Base-by-base conservation (phyloP, 2,113 vertebrate genomes). In the Sebastes schlegelii region DNA sequence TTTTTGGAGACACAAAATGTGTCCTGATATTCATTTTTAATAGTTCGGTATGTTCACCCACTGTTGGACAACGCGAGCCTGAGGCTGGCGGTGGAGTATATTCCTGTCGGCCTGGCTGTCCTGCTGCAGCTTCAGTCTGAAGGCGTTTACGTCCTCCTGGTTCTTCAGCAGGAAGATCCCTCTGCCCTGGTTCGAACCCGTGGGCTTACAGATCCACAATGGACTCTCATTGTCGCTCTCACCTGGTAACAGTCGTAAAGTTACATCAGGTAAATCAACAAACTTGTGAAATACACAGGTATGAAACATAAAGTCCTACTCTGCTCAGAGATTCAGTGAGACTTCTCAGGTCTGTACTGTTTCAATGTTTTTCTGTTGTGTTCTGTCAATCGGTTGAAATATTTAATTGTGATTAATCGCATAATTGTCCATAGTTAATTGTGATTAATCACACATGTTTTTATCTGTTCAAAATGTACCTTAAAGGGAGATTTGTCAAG, bases 201-300 rank as follows among this genome's bases (percentile, higher is more conserved):
- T 95, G 0, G 96, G 97, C 87, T 99, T 98, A 86, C 97, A 98
- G 93, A 99, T 99, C 97, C 97, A 99, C 16, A 95, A 94, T 83
- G 86, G 93, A 76, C 12, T 80, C 80, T 88, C 79, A 1, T 34
- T 84, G 55, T 16, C 67, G 48, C 71, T 82, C 81, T 82, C 63
- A 77, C 69, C 93, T 95, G 76, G 43, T 11, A 3, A 64, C 9
- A 74, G 51, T 34, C 8, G 52, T 21, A 46, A 26, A 77, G 40
- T 45, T 12, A 40, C 8, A 72, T 66, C 62, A 85, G 17, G 4
- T 40, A 60, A 51, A 49, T 21, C 49, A 57, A 69, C 48, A 62
- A 26, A 54, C 3, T 0, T 12, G 5, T 61, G 51, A 23, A 8
- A 64, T 14, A 23, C 1, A 66, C 1, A 51, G 43, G 4, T 61